Conservation (phyloP, 2,113 vertebrate genomes). For the Chloroceryle aenea region DNA sequence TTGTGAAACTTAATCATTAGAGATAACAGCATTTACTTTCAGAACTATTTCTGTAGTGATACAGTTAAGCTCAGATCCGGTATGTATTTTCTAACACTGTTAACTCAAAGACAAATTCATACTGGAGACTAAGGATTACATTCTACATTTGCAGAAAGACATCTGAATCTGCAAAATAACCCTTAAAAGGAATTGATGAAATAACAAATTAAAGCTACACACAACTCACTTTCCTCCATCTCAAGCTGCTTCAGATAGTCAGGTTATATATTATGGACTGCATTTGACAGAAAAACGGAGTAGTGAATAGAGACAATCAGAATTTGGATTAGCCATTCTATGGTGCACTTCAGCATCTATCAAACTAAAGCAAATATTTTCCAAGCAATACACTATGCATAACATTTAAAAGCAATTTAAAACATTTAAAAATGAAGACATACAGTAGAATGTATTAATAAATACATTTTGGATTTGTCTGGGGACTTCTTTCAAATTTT, state of each 20-base stretch:
- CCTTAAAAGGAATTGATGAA: background rate
- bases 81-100: background rate
- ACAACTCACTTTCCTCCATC: background rate
- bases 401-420: background rate
- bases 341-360: background rate
- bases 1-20: background rate
- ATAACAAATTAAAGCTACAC: background rate
- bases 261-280: background rate
- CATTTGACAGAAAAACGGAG: background rate
- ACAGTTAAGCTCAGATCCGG: background rate
- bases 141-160: background rate
- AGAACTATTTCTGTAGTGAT: background rate
- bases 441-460: no score
- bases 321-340: background rate
- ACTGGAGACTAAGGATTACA: background rate
- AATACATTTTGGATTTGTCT: background rate
- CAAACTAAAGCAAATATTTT: background rate
- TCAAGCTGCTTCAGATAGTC: background rate
- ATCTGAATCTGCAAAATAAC: background rate
- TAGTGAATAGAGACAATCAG: background rate
- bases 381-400: background rate
- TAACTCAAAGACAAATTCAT: background rate
- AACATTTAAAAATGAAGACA: background rate
- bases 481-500: background rate
- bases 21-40: background rate